phyloP scores from a whole-genome alignment of 2,888 invertebrate species.

The Erannis defoliaria region DNA sequence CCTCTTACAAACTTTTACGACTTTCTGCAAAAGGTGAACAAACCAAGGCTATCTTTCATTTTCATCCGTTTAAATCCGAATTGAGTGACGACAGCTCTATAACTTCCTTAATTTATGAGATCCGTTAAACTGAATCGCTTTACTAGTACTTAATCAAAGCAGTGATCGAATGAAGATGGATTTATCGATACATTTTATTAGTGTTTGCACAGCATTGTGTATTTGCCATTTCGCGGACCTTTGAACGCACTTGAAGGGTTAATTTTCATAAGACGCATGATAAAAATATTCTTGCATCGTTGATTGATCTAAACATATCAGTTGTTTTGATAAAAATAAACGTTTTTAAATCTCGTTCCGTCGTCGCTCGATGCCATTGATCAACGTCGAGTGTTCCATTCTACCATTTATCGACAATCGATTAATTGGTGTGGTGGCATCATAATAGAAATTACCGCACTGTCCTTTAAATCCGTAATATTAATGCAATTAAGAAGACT shows the following conservation, averaged over 20 bases:
- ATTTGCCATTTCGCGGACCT: slow-evolving; percentile 39
- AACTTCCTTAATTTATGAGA: slow-evolving; percentile 31
- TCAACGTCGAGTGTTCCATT: too few species aligned
- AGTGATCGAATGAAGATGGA: slow-evolving; percentile 46
- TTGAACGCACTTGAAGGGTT: slow-evolving; percentile 19
- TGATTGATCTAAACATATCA: background rate
- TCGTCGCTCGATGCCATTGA: too few species aligned
- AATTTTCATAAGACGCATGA: too few species aligned
- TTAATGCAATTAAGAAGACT: too few species aligned
- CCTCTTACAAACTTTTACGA: background rate
- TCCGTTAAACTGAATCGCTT: slow-evolving; percentile 41
- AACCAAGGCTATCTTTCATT: slow-evolving; percentile 11
- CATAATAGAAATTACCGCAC: too few species aligned
- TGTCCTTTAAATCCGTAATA: too few species aligned
- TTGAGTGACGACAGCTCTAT: slow-evolving; percentile 34
- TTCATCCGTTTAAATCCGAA: slow-evolving; percentile 9
- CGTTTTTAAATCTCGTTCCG: background rate
- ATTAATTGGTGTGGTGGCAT: too few species aligned
- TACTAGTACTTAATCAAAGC: slow-evolving; percentile 31
- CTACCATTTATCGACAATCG: too few species aligned
- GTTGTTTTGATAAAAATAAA: background rate
- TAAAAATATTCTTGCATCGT: background rate
- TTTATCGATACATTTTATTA: slow-evolving; percentile 55
- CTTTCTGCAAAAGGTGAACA: slow-evolving; percentile 17
- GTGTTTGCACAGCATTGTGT: slow-evolving; percentile 52